Evolutionary conservation across 37 sponge, comb jelly and placozoan species (phyloP).

Genomic region (Corticium candelabrum): DNA sequence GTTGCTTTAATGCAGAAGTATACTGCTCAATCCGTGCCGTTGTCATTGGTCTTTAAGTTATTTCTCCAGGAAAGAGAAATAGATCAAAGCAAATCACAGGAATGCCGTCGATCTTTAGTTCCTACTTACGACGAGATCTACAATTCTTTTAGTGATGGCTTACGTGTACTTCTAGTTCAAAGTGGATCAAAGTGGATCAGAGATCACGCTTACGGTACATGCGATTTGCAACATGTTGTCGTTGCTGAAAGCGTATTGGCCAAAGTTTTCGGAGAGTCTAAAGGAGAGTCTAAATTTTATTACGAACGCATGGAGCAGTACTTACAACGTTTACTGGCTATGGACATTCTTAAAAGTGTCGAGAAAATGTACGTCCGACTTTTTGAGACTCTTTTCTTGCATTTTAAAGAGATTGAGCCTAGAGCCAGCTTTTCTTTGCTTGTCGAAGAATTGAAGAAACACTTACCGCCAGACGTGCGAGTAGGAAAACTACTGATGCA

Average conservation of each 20-base stretch:
- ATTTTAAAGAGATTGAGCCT: background rate
- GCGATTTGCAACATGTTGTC: conserved; percentile 1
- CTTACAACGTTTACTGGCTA: too few relatives aligned
- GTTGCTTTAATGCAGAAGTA: background rate
- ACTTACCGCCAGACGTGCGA: background rate
- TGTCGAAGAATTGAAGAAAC: background rate
- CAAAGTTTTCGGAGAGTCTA: background rate
- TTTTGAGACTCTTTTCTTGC: background rate
- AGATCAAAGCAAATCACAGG: background rate
- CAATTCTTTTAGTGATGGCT: background rate
- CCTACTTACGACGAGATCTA: background rate
- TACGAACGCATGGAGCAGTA: background rate
- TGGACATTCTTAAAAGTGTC: too few relatives aligned
- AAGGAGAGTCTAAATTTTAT: background rate
- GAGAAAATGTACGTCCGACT: background rate
- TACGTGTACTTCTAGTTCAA: background rate
- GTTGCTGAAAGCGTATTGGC: background rate
- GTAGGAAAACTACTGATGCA: background rate
- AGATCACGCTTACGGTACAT: background rate
- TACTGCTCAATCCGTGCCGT: background rate
- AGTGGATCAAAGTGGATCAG: background rate
- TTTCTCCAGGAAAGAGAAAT: background rate
- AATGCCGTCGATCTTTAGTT: background rate
- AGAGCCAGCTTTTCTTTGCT: background rate
- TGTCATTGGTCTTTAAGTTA: background rate